Percentiles rank a stretch among this genome's conserved stretches.
Conservation (phyloP, 2,113 vertebrate species). For the Scatophagus argus region DNA sequence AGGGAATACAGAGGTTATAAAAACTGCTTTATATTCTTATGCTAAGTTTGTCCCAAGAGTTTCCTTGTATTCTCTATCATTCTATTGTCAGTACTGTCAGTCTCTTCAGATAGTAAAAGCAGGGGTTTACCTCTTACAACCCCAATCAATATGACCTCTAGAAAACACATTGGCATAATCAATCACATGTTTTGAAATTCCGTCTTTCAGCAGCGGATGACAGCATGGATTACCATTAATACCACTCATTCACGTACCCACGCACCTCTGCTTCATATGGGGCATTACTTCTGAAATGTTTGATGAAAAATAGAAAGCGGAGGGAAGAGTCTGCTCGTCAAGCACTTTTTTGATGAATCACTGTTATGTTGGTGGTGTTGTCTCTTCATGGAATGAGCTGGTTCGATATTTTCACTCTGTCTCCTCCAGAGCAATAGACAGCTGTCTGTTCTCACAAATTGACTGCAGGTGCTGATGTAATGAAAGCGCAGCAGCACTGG, state of each 20-base stretch:
- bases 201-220: slow-evolving; percentile 81
- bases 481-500: slow-evolving; percentile 48
- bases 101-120: slow-evolving; percentile 69
- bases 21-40: background rate
- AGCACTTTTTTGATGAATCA: slow-evolving; percentile 79
- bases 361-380: slow-evolving; percentile 68
- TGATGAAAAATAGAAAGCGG: slow-evolving; percentile 70
- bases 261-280: background rate
- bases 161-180: slow-evolving; percentile 77
- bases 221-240: slow-evolving; percentile 78
- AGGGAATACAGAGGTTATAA: background rate
- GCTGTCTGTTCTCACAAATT: slow-evolving; percentile 76
- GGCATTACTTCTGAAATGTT: slow-evolving; percentile 57
- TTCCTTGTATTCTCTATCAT: background rate
- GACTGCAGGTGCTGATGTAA: slow-evolving; percentile 69
- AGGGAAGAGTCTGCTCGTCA: slow-evolving; percentile 57
- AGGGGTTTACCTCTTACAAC: slow-evolving; percentile 71
- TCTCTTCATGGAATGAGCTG: slow-evolving; percentile 44
- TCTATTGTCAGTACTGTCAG: slow-evolving; percentile 37
- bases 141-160: slow-evolving; percentile 83
- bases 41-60: background rate
- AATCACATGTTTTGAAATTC: slow-evolving; percentile 80
- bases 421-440: slow-evolving; percentile 74
- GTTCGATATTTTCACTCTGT: slow-evolving; percentile 78
- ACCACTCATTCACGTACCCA: slow-evolving; percentile 61